Evolutionary conservation across 1,140 invertebrate genomes (phyloP).

Genomic region (Leptinotarsa undecemlineata): DNA sequence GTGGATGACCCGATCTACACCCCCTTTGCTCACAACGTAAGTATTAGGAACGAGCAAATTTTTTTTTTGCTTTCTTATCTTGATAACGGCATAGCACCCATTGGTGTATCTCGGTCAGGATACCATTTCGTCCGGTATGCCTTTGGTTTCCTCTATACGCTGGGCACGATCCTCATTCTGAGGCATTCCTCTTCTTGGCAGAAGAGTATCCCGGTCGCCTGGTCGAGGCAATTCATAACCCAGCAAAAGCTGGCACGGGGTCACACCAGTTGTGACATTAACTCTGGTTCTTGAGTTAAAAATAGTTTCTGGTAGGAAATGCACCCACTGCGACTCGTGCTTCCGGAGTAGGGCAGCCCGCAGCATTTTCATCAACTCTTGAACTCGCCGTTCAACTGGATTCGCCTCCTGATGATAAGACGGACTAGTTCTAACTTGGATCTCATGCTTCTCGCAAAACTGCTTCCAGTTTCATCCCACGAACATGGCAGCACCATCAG

Average conservation of each 20-base stretch:
- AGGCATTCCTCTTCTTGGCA: background rate
- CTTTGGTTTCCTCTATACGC: background rate
- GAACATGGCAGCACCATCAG: too few species aligned
- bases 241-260: background rate
- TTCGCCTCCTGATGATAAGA: too few species aligned
- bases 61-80: too few species aligned
- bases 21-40: too few species aligned
- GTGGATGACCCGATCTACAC: too few species aligned
- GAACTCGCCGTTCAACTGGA: too few species aligned
- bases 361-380: background rate
- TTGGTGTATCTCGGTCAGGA: too few species aligned
- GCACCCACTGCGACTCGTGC: background rate
- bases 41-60: too few species aligned
- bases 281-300: background rate
- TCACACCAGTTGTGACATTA: background rate
- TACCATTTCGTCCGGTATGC: background rate
- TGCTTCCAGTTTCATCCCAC: too few species aligned
- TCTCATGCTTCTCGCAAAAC: too few species aligned
- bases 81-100: too few species aligned
- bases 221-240: background rate
- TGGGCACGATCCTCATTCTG: background rate
- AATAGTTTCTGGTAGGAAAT: background rate
- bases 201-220: background rate
- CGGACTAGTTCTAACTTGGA: too few species aligned
- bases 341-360: background rate